Conservation (phyloP, 2,888 invertebrate genomes). For the Xanthorhoe designata region DNA sequence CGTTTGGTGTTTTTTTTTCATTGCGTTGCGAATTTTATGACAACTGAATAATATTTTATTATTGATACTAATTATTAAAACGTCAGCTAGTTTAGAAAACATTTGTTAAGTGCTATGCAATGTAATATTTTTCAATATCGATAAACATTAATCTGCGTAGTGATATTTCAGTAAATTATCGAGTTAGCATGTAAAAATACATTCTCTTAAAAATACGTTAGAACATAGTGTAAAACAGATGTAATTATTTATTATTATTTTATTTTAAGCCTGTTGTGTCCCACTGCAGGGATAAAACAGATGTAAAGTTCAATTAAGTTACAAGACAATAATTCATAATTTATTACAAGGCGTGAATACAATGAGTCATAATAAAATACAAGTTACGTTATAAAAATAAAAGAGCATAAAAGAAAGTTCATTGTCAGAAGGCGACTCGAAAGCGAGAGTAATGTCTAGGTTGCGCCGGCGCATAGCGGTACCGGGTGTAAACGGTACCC, state of each 20-base stretch:
- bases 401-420: slow-evolving; percentile 35
- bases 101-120: slow-evolving; percentile 18
- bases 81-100: slow-evolving; percentile 24
- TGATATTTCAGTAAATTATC: neutral
- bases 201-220: neutral
- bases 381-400: slow-evolving; percentile 24
- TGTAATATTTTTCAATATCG: slow-evolving; percentile 11
- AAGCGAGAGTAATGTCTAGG: slow-evolving; percentile 75
- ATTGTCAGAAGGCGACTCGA: slow-evolving; percentile 52
- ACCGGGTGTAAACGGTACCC: slow-evolving; percentile 64
- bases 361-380: slow-evolving; percentile 19
- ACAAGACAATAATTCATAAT: neutral
- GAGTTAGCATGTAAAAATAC: neutral
- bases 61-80: slow-evolving; percentile 8
- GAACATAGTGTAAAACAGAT: too few relatives aligned
- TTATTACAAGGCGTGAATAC: neutral
- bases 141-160: neutral
- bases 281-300: too few relatives aligned
- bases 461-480: slow-evolving; percentile 50
- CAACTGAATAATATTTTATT: too few relatives aligned
- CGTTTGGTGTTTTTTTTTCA: neutral
- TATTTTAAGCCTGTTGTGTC: too few relatives aligned
- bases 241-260: too few relatives aligned
- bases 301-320: neutral
- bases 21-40: neutral